Percentiles rank a stretch among this genome's conserved stretches.
These are phyloP conservation scores for Cotesia congregata DNA, from an alignment of 2,888 invertebrate species.

Conservation along the genomic window DNA sequence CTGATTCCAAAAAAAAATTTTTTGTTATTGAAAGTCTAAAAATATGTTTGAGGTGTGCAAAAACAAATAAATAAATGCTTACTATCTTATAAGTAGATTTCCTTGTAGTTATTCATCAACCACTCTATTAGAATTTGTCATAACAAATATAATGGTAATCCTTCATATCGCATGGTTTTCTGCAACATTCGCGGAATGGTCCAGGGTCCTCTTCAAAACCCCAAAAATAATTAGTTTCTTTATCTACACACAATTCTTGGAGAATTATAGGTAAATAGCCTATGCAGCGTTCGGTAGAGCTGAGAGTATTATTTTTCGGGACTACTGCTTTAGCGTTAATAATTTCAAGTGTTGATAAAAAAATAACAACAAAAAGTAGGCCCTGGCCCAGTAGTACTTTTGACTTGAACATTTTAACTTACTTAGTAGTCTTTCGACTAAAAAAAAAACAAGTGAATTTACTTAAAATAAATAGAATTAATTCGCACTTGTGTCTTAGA, in stretches of 20 bases:
- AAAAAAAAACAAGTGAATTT: no score
- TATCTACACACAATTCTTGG: no score
- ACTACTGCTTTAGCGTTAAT: no score
- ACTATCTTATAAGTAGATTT: neutral
- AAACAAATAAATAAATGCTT: neutral
- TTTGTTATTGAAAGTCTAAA: neutral
- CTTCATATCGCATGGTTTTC: neutral
- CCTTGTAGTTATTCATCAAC: neutral
- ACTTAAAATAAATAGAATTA: no score
- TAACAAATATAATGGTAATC: neutral
- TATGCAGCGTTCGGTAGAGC: no score
- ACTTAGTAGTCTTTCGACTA: no score
- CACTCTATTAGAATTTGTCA: no score
- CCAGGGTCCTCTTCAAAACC: no score
- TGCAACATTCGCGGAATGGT: neutral
- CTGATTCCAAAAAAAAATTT: neutral
- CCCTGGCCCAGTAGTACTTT: neutral
- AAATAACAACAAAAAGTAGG: neutral
- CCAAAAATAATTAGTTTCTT: no score
- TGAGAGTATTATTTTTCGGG: no score
- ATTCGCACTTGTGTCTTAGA: no score
- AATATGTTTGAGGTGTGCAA: neutral
- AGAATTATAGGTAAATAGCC: no score
- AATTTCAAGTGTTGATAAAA: neutral
- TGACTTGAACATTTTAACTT: neutral